phyloP scores from a whole-genome alignment of 1,140 invertebrate species.

The Drosophila mojavensis region DNA sequence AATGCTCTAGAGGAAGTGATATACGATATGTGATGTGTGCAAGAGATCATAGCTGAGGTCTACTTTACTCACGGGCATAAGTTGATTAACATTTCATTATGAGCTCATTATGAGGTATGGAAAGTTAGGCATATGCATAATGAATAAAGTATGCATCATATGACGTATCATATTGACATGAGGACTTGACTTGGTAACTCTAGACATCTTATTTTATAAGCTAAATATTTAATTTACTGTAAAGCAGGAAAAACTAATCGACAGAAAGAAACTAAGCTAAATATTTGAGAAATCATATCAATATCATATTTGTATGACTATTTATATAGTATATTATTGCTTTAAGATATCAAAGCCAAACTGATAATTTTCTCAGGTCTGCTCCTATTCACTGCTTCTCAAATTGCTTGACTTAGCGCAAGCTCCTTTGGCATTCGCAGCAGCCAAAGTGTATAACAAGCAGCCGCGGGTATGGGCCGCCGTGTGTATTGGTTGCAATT shows the following conservation, averaged over 20 bases:
- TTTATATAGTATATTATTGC: no score
- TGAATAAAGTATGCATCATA: no score
- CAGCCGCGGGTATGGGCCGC: constrained; percentile 65
- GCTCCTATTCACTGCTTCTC: no score
- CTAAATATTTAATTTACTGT: neutral
- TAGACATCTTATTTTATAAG: neutral
- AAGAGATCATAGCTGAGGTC: neutral
- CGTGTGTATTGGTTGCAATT: constrained; percentile 74
- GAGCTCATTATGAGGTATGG: neutral
- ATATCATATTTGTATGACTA: no score
- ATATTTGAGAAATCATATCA: neutral
- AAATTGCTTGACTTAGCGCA: constrained; percentile 1
- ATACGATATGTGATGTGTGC: neutral
- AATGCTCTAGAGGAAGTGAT: constrained; percentile 25
- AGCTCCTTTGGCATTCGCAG: neutral
- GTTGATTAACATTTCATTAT: no score
- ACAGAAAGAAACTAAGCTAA: neutral
- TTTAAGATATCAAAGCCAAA: no score
- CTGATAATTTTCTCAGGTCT: no score
- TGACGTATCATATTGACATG: no score
- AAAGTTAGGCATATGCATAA: no score
- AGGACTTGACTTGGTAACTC: no score
- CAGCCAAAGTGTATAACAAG: constrained; percentile 64
- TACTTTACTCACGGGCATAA: no score
- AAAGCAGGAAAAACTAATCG: neutral